phyloP scores from a whole-genome alignment of 2,113 vertebrate species.

The Xenopus borealis region DNA sequence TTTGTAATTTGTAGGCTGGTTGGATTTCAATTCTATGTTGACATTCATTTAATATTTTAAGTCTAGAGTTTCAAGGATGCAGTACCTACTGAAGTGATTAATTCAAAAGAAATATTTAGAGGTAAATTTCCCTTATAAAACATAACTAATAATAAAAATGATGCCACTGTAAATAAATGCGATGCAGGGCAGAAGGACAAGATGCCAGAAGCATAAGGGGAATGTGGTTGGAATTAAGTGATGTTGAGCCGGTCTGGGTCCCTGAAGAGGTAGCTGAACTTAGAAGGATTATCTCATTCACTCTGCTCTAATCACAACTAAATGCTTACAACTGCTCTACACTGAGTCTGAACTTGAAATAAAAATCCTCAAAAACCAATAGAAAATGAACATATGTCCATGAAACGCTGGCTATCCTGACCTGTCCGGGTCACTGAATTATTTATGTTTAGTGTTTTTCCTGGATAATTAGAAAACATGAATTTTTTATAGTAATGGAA shows the following conservation, averaged over 20 bases:
- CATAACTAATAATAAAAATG: too few species aligned
- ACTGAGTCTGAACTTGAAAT: slow-evolving; percentile 59
- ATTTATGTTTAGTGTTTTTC: not conserved
- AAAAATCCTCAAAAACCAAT: slow-evolving; percentile 52
- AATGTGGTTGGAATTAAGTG: slow-evolving; percentile 65
- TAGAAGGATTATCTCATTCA: slow-evolving; percentile 82
- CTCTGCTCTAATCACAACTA: slow-evolving; percentile 86
- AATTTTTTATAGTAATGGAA: slow-evolving; percentile 1
- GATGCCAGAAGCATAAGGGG: slow-evolving; percentile 48
- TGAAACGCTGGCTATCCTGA: not conserved
- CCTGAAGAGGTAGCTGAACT: slow-evolving; percentile 69
- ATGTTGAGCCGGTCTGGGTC: slow-evolving; percentile 50
- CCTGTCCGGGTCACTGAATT: not conserved
- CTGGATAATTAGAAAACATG: not conserved
- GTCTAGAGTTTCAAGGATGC: too few species aligned
- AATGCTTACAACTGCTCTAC: slow-evolving; percentile 76
- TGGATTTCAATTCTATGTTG: too few species aligned
- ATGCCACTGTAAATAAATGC: too few species aligned
- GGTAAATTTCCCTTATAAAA: too few species aligned
- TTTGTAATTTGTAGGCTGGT: too few species aligned
- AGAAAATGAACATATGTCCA: not conserved
- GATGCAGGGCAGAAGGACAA: too few species aligned
- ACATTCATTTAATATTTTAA: too few species aligned
- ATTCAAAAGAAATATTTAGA: too few species aligned
- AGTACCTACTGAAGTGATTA: too few species aligned